Conservation (phyloP, 2,888 invertebrate species). For the Fragum fragum region DNA sequence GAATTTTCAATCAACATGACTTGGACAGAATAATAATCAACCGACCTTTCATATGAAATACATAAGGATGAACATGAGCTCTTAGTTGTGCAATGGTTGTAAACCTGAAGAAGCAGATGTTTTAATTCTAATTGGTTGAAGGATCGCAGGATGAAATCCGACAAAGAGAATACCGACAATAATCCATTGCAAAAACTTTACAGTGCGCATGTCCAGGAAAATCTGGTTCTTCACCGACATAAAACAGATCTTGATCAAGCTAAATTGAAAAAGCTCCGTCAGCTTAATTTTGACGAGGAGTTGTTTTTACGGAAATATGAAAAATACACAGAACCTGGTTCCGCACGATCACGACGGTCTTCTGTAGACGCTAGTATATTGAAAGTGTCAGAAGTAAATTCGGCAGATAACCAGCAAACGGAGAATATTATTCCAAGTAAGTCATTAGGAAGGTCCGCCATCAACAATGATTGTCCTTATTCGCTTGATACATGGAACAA, state of each 20-base stretch:
- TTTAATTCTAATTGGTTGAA: no score
- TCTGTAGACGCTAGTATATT: slow-evolving; percentile 36
- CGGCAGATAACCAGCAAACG: background rate
- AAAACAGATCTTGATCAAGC: slow-evolving; percentile 48
- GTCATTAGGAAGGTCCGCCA: slow-evolving; percentile 27
- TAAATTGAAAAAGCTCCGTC: slow-evolving; percentile 37
- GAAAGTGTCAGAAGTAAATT: slow-evolving; percentile 33
- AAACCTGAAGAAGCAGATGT: no score
- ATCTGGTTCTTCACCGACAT: slow-evolving; percentile 35
- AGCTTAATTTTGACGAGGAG: slow-evolving; percentile 37
- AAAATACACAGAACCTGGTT: slow-evolving; percentile 28
- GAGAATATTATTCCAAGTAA: background rate
- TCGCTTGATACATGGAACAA: slow-evolving; percentile 48
- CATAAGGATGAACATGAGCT: no score
- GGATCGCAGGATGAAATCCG: slow-evolving; percentile 15
- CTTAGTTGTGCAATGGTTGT: no score
- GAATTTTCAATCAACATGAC: no score
- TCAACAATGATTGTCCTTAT: slow-evolving; percentile 47
- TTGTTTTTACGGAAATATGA: slow-evolving; percentile 49
- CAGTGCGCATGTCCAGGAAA: slow-evolving; percentile 52
- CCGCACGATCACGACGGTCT: slow-evolving; percentile 11
- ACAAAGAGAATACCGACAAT: slow-evolving; percentile 12
- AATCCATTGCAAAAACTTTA: slow-evolving; percentile 45
- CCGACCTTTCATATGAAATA: no score
- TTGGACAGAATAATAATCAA: no score